phyloP scores from a whole-genome alignment of 2,888 invertebrate genomes.

The Cheilosia grossa region DNA sequence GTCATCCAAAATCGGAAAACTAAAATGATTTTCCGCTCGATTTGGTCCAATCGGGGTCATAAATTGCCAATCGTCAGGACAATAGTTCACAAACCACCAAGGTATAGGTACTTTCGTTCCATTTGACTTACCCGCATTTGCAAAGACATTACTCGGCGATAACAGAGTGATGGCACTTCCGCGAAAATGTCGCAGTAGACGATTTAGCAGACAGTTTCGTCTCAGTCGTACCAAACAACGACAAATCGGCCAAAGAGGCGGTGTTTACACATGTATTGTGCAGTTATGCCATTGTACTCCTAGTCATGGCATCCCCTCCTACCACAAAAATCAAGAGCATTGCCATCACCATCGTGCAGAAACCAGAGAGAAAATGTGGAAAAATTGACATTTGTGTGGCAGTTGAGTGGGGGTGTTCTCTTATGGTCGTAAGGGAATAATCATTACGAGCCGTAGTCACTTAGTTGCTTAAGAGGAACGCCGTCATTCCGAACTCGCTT shows the following conservation, averaged over 20 bases:
- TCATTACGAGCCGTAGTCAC: slow-evolving; percentile 23
- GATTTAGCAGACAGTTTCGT: background rate
- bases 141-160: background rate
- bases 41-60: slow-evolving; percentile 34
- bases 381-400: slow-evolving; percentile 11
- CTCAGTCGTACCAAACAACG: background rate
- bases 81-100: slow-evolving; percentile 3
- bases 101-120: slow-evolving; percentile 6
- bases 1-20: background rate
- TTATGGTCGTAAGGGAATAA: slow-evolving; percentile 27
- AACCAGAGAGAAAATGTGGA: background rate
- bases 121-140: slow-evolving; percentile 18
- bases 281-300: background rate
- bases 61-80: slow-evolving; percentile 37
- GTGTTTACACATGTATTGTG: background rate
- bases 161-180: background rate
- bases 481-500: slow-evolving; percentile 7
- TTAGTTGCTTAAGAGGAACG: background rate
- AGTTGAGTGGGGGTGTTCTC: background rate
- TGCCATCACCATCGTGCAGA: background rate
- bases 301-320: background rate
- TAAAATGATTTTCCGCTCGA: slow-evolving; percentile 22
- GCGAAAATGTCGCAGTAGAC: background rate
- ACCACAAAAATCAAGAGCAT: background rate
- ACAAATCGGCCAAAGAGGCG: background rate